These are phyloP conservation scores for Propithecus coquereli DNA, from an alignment of 2,113 vertebrate species.

Conservation along the genomic window DNA sequence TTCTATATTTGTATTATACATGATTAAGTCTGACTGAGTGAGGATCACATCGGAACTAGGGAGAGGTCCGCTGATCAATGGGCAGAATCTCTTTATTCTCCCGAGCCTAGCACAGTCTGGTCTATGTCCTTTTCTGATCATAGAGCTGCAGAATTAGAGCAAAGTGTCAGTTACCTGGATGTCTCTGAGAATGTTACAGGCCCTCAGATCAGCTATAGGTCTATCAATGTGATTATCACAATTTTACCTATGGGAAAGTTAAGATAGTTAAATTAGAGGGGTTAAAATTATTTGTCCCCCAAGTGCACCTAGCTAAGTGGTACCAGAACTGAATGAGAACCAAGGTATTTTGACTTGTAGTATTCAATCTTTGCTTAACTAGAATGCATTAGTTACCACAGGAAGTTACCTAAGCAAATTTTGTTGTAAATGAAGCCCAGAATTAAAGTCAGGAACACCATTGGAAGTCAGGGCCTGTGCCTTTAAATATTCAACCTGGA, in stretches of 20 bases:
- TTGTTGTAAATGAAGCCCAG: background rate
- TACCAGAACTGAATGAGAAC: background rate
- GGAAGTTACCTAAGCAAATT: background rate
- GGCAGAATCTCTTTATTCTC: background rate
- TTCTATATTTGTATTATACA: background rate
- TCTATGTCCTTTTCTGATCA: background rate
- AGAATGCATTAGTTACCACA: background rate
- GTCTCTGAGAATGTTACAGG: background rate
- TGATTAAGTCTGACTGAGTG: background rate
- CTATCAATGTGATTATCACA: background rate
- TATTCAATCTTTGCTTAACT: background rate
- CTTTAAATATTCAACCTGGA: background rate
- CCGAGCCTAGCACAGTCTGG: background rate
- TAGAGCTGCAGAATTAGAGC: background rate
- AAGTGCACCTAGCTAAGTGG: background rate
- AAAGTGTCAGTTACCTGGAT: background rate
- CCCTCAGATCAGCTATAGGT: background rate
- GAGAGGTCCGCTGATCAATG: background rate
- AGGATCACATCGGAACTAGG: background rate
- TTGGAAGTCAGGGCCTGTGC: background rate
- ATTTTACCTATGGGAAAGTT: background rate
- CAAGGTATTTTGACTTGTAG: background rate
- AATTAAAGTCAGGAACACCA: background rate
- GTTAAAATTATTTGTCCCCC: background rate
- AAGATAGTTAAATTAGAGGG: background rate